Evolutionary conservation across 64 coral and sea anemone genomes (phyloP).

Genomic region (Actinia tenebrosa): DNA sequence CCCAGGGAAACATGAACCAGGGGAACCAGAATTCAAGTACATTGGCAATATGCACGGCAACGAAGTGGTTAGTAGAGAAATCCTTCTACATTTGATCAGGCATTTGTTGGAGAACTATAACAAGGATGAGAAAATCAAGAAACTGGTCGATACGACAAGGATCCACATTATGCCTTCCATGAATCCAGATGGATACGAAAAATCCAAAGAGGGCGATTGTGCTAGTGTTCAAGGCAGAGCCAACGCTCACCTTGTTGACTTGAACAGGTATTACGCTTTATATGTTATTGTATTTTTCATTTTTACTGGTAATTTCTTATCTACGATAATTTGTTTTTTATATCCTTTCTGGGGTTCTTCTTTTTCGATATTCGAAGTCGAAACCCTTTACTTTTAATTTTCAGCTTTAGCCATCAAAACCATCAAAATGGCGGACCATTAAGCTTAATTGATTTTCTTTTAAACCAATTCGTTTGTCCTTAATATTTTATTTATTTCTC

Average conservation of each 20-base stretch:
- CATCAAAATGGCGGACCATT: too few species aligned
- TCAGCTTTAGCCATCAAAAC: too few species aligned
- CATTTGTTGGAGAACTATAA: constrained; percentile 66
- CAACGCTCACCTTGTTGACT: constrained; percentile 60
- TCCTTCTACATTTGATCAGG: constrained; percentile 76
- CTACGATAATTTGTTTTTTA: too few species aligned
- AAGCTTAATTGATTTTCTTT: too few species aligned
- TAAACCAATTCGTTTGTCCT: too few species aligned
- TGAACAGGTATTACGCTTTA: constrained; percentile 62
- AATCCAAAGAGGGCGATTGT: constrained; percentile 20
- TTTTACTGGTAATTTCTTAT: background rate
- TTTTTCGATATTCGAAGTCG: too few species aligned
- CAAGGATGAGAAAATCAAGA: constrained; percentile 60
- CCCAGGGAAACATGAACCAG: constrained; percentile 75
- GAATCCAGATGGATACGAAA: constrained; percentile 97
- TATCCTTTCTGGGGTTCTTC: too few species aligned
- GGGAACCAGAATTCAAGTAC: constrained; percentile 93
- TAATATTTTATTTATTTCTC: too few species aligned
- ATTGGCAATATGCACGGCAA: constrained; percentile 98
- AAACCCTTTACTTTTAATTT: too few species aligned
- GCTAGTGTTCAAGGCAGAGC: constrained; percentile 36
- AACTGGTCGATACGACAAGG: constrained; percentile 72
- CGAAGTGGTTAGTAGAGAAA: constrained; percentile 92
- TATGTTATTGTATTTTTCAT: background rate
- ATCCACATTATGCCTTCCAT: constrained; percentile 97